Percentiles rank a stretch among this genome's conserved stretches.
Evolutionary conservation across 2,888 invertebrate species (phyloP).

Genomic region (Amphipoea oculea): DNA sequence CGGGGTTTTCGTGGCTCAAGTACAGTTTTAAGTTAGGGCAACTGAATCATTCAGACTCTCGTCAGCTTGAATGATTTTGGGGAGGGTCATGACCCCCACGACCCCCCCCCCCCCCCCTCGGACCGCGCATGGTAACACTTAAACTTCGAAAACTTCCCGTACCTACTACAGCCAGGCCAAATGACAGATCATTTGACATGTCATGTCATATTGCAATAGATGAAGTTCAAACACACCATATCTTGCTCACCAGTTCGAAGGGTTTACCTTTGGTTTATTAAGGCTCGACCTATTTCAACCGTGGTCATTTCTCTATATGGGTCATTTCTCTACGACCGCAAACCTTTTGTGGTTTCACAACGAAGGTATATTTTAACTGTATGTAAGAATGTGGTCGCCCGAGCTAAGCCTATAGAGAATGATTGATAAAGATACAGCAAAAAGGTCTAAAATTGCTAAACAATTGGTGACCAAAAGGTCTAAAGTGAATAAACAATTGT

Average conservation of each 20-base stretch:
- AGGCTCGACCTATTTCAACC: slow-evolving; percentile 43
- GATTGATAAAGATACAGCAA: slow-evolving; percentile 84
- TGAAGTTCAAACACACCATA: background rate
- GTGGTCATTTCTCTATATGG: slow-evolving; percentile 20
- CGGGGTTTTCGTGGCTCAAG: too few species aligned
- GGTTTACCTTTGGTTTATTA: slow-evolving; percentile 17
- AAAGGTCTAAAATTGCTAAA: slow-evolving; percentile 69
- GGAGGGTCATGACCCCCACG: too few species aligned
- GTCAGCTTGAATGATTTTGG: too few species aligned
- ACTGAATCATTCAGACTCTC: too few species aligned
- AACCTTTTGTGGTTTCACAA: slow-evolving; percentile 41
- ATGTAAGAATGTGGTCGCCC: slow-evolving; percentile 16
- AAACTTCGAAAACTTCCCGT: too few species aligned
- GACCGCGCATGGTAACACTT: too few species aligned
- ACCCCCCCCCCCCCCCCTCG: too few species aligned
- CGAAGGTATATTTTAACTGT: slow-evolving; percentile 12
- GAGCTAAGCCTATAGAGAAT: slow-evolving; percentile 64
- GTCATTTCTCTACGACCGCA: slow-evolving; percentile 32
- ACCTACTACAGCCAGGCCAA: too few species aligned
- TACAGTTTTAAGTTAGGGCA: too few species aligned
- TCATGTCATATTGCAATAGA: background rate
- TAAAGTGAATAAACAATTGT: slow-evolving; percentile 44
- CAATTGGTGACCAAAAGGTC: slow-evolving; percentile 65
- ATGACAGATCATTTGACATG: background rate
- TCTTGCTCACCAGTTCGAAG: background rate